Conservation (phyloP, 2,113 vertebrate species). For the Garra rufa region DNA sequence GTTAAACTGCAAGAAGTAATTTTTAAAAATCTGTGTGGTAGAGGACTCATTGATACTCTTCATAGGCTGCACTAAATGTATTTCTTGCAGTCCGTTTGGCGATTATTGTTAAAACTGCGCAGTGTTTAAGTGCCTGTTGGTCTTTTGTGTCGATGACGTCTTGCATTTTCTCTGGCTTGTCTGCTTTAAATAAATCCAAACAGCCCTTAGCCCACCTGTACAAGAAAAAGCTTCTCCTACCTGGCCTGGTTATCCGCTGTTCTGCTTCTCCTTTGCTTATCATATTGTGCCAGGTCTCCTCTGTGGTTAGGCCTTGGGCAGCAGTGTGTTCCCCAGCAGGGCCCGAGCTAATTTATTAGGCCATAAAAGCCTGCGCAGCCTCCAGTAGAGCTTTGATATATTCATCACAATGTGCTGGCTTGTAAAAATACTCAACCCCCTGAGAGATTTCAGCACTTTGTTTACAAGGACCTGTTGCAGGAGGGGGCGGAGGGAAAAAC, state of each 20-base stretch:
- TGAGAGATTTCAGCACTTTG: slow-evolving; percentile 55
- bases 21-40: background rate
- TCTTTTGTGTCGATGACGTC: background rate
- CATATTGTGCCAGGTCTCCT: slow-evolving; percentile 36
- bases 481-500: slow-evolving; percentile 5
- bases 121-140: background rate
- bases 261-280: slow-evolving; percentile 23
- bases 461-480: slow-evolving; percentile 60
- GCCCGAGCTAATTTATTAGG: slow-evolving; percentile 58
- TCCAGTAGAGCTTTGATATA: slow-evolving; percentile 61
- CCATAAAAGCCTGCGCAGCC: slow-evolving; percentile 55
- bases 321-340: slow-evolving; percentile 38
- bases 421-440: slow-evolving; percentile 54
- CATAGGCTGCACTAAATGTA: background rate
- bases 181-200: background rate
- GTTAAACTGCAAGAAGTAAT: slow-evolving; percentile 1
- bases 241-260: slow-evolving; percentile 6
- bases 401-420: slow-evolving; percentile 57
- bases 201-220: slow-evolving; percentile 8
- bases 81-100: background rate
- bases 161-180: background rate
- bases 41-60: background rate
- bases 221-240: background rate
- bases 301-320: slow-evolving; percentile 44
- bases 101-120: background rate